phyloP scores from a whole-genome alignment of 2,888 invertebrate species.

The Crossocerus cetratus region DNA sequence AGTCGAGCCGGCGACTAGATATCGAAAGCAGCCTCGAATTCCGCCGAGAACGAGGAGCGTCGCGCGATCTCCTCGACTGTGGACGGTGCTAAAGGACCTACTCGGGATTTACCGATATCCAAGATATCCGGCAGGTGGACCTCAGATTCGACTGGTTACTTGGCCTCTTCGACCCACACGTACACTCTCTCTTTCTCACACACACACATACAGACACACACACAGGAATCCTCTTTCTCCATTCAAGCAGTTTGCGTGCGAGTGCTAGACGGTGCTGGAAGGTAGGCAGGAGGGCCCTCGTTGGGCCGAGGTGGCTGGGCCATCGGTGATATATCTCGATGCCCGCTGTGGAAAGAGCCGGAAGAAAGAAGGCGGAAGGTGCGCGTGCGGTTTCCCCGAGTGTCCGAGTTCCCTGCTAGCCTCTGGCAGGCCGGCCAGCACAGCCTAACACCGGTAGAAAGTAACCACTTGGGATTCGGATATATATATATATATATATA shows the following conservation, averaged over 20 bases:
- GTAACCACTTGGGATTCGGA: constrained; percentile 19
- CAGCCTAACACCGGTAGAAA: not conserved
- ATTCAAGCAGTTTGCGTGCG: constrained; percentile 15
- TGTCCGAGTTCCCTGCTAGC: constrained; percentile 17
- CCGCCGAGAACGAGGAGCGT: not conserved
- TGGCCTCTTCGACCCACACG: not conserved
- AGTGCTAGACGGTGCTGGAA: constrained; percentile 3
- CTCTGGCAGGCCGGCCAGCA: constrained; percentile 13
- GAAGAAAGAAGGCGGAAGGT: constrained; percentile 21
- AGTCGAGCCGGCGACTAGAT: constrained; percentile 17
- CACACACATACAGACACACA: too few relatives aligned
- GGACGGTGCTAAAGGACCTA: too few relatives aligned
- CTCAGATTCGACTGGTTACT: not conserved
- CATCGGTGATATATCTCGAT: constrained; percentile 45
- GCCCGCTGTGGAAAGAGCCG: constrained; percentile 39
- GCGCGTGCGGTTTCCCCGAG: constrained; percentile 38
- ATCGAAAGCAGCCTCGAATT: constrained; percentile 1
- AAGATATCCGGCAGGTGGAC: constrained; percentile 16
- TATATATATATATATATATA: too few relatives aligned
- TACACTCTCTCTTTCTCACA: too few relatives aligned
- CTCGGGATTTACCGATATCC: constrained; percentile 14
- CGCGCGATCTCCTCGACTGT: not conserved
- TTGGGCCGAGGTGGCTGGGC: constrained; percentile 9
- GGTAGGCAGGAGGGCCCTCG: constrained; percentile 12
- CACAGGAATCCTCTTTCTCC: not conserved